phyloP scores from a whole-genome alignment of 53 echinoderm and acorn worm species.

The Arbacia lixula region DNA sequence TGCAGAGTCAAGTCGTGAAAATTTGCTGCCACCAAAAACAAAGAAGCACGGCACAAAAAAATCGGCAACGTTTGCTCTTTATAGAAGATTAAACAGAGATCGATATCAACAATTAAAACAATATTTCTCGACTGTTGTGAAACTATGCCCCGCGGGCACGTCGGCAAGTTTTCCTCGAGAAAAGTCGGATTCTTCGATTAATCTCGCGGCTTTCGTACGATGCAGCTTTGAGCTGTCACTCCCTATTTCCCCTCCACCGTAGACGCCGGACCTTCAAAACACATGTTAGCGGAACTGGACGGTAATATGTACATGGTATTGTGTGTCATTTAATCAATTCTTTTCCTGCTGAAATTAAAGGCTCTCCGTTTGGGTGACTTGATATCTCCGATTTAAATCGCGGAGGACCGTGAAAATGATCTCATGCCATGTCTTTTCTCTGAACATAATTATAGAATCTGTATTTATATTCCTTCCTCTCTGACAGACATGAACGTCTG shows the following conservation, averaged over 20 bases:
- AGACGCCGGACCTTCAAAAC: conserved; percentile 33
- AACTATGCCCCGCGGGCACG: conserved; percentile 50
- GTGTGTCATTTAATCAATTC: conserved; percentile 49
- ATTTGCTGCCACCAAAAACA: conserved; percentile 25
- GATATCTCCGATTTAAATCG: neutral
- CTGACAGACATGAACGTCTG: too few species aligned
- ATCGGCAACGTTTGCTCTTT: conserved; percentile 4
- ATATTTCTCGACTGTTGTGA: conserved; percentile 54
- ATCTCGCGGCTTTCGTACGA: conserved; percentile 16
- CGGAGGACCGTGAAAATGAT: too few species aligned
- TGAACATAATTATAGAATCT: too few species aligned
- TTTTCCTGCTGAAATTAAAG: conserved; percentile 51
- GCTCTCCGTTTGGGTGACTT: neutral
- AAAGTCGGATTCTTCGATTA: conserved; percentile 44
- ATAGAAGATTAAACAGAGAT: conserved; percentile 52
- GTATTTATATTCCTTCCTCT: neutral
- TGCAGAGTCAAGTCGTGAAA: neutral
- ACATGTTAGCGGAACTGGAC: conserved; percentile 48
- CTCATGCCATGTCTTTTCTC: too few species aligned
- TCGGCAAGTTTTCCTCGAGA: conserved; percentile 25
- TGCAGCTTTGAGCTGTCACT: conserved; percentile 47
- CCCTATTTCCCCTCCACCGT: conserved; percentile 17
- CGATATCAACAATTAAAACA: conserved; percentile 52
- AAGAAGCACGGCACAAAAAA: neutral
- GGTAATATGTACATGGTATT: conserved; percentile 57